Evolutionary conservation across 2,888 invertebrate genomes (phyloP).

Genomic region (Formica aserva): DNA sequence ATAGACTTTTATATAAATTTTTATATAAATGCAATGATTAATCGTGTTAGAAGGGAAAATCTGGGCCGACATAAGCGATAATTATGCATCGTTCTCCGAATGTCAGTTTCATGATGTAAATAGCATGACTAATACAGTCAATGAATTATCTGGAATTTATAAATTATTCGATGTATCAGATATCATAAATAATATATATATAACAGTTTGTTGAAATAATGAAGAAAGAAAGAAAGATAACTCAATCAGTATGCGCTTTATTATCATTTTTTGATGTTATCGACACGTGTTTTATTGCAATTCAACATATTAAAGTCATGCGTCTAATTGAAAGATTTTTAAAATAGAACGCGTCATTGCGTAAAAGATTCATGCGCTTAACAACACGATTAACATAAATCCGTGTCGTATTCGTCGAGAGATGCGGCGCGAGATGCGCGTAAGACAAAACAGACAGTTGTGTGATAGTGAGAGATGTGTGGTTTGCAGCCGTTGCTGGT

Average conservation of each 20-base stretch:
- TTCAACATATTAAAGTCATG: background rate
- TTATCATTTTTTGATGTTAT: conserved; percentile 13
- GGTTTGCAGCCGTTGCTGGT: conserved; percentile 84
- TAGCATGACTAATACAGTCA: conserved; percentile 38
- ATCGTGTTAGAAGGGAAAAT: conserved; percentile 1
- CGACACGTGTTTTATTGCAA: conserved; percentile 3
- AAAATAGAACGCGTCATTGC: conserved; percentile 8
- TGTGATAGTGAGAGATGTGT: conserved; percentile 81
- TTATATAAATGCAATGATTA: conserved; percentile 38
- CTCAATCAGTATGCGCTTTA: background rate
- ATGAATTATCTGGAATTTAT: conserved; percentile 11
- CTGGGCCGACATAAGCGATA: background rate
- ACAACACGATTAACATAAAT: conserved; percentile 32
- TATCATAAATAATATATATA: conserved; percentile 9
- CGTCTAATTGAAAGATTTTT: background rate
- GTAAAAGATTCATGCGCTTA: conserved; percentile 22
- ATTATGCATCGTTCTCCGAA: conserved; percentile 26
- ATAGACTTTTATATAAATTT: background rate
- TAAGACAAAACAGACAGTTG: conserved; percentile 62
- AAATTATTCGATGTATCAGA: conserved; percentile 16
- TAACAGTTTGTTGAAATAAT: conserved; percentile 18
- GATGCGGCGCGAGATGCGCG: conserved; percentile 42
- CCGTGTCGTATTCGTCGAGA: conserved; percentile 37
- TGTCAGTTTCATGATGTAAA: conserved; percentile 39
- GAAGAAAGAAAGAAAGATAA: background rate